A percentile compares a stretch with the other conserved stretches of the same genome.
These are phyloP conservation scores for Adelphocoris suturalis DNA, from an alignment of 2,888 invertebrate genomes.

Conservation along the genomic window DNA sequence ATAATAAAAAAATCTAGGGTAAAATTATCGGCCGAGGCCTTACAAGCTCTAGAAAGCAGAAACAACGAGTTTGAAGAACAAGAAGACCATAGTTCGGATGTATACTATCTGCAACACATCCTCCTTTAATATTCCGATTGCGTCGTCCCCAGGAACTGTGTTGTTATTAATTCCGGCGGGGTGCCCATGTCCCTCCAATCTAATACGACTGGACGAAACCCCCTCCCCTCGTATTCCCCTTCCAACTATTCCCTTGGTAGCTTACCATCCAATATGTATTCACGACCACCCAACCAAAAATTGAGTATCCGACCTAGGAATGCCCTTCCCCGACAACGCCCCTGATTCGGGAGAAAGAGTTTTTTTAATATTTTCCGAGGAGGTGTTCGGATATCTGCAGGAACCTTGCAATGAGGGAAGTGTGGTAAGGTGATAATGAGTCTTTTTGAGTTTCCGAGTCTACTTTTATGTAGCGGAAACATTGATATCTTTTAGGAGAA, in stretches of 20 bases:
- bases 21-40: too few relatives aligned
- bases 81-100: slow-evolving; percentile 23
- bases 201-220: slow-evolving; percentile 67
- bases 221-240: background rate
- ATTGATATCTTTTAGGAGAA: too few relatives aligned
- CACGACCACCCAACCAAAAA: slow-evolving; percentile 67
- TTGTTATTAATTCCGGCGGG: slow-evolving; percentile 70
- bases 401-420: too few relatives aligned
- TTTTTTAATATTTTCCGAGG: too few relatives aligned
- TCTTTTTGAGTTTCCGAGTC: too few relatives aligned
- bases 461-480: too few relatives aligned
- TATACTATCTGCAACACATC: slow-evolving; percentile 47
- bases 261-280: slow-evolving; percentile 69
- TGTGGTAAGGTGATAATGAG: too few relatives aligned
- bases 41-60: background rate
- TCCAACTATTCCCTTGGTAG: slow-evolving; percentile 52
- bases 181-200: slow-evolving; percentile 67
- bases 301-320: slow-evolving; percentile 55
- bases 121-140: slow-evolving; percentile 69
- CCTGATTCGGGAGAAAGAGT: too few relatives aligned
- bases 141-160: slow-evolving; percentile 63
- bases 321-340: background rate
- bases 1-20: too few relatives aligned
- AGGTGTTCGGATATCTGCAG: too few relatives aligned
- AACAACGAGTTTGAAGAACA: slow-evolving; percentile 4